These are phyloP conservation scores for Cephus rjabovi DNA, from an alignment of 2,888 invertebrate species.

Conservation along the genomic window DNA sequence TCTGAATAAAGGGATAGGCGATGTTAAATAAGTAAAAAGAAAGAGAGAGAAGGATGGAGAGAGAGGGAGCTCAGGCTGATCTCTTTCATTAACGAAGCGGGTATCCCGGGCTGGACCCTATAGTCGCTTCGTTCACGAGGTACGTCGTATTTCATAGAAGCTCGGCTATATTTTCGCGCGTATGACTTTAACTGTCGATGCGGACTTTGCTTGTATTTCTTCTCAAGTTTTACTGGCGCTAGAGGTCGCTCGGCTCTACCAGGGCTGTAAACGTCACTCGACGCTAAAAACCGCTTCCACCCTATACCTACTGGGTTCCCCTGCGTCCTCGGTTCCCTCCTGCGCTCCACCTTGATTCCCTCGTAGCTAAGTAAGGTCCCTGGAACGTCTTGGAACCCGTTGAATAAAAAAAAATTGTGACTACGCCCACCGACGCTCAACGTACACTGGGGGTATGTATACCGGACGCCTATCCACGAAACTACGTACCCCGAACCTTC, in stretches of 20 bases:
- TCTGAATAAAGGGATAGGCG: background rate
- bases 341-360: background rate
- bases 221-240: constrained; percentile 58
- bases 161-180: constrained; percentile 60
- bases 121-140: constrained; percentile 31
- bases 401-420: background rate
- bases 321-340: background rate
- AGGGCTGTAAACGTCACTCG: constrained; percentile 55
- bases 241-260: constrained; percentile 44
- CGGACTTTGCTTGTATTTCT: constrained; percentile 57
- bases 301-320: background rate
- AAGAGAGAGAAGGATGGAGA: background rate
- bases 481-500: background rate
- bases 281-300: constrained; percentile 29
- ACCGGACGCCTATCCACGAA: background rate
- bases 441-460: background rate
- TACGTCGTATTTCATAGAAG: constrained; percentile 58
- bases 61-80: constrained; percentile 7
- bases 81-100: constrained; percentile 50
- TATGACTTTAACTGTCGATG: constrained; percentile 64
- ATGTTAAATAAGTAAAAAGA: background rate
- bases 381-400: background rate
- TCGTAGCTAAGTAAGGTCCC: background rate
- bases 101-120: constrained; percentile 20
- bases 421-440: background rate